Base-by-base conservation (phyloP, 1,140 invertebrate species). In the Contarinia nasturtii region DNA sequence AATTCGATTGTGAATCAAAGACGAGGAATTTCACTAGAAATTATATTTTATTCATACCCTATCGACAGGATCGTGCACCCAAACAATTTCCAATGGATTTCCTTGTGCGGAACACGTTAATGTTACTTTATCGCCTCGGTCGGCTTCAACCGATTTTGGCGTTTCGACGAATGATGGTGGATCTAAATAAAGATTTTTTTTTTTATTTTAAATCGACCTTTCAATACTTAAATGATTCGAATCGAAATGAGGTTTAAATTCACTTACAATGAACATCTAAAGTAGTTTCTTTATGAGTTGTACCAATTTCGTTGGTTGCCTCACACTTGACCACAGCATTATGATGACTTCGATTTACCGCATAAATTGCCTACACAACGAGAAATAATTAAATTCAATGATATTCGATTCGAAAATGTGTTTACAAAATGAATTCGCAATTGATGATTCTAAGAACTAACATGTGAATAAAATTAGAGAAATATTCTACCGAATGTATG, bases 271-370 rank as follows among this genome's bases (percentile, higher is more conserved):
- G 74, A 44, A 87, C 75, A 57, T 81, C 75, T 48, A 88, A 58
- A 1, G 75, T 80, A 60, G 81, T 73, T 15, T 76, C 80, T 54
- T 80, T 77, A 59, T 81, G 76, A 54, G 77, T 79, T 51, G 77
- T 79, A 11, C 84, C 85, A 15, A 88, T 79, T 14, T 71, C 68
- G 61, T 89, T 89, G 54, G 76, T 71, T 7, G 81, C 84, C 63
- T 86, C 80, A 63, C 86, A 89, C 54, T 80, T 79, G 51, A 88
- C 76, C 50, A 78, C 79, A 18, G 79, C 75, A 51, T 80, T 75
- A 60, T 89, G 79, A 54, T 76, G 69, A 36, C 77, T 72, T 43
- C 80, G 68, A 11, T 76, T 75, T 33, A 86, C 76, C 55, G 77
- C 76, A 45, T 72, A 68, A 50, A 88, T 73, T 45, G 73, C 62